phyloP scores from a whole-genome alignment of 2,888 invertebrate species.

The Drosophila cognata region DNA sequence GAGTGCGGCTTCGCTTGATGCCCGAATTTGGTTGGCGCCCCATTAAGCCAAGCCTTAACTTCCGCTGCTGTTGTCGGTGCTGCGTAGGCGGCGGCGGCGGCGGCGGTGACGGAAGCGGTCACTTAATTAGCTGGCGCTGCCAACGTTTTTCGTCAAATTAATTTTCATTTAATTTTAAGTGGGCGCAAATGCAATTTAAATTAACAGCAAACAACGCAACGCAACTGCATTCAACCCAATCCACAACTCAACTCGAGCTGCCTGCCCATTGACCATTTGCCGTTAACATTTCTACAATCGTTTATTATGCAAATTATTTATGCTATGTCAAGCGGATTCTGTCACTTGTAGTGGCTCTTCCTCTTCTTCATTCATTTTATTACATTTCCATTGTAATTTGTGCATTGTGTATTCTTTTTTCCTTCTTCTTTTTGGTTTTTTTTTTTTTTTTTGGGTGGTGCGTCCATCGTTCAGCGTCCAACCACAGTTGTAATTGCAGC shows the following conservation, averaged over 20 bases:
- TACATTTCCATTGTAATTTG: constrained; percentile 32
- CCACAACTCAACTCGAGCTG: constrained; percentile 1
- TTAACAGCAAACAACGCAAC: constrained; percentile 61
- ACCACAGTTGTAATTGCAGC: background rate
- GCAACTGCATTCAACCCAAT: background rate
- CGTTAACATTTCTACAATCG: constrained; percentile 42
- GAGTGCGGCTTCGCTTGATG: constrained; percentile 59
- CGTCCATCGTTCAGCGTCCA: background rate
- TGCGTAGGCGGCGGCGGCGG: constrained; percentile 34
- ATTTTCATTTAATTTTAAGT: constrained; percentile 77
- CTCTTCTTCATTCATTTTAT: constrained; percentile 15
- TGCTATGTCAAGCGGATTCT: constrained; percentile 20
- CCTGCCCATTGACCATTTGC: constrained; percentile 23
- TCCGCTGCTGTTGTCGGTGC: constrained; percentile 50
- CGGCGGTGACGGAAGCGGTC: constrained; percentile 54
- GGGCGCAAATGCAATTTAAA: constrained; percentile 79
- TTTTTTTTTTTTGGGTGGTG: constrained; percentile 3
- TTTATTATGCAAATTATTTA: constrained; percentile 49
- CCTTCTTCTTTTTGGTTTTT: background rate
- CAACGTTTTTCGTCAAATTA: constrained; percentile 64
- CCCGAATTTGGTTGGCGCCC: constrained; percentile 62
- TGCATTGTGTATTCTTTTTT: background rate
- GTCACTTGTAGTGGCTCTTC: background rate
- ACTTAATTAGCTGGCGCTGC: constrained; percentile 62
- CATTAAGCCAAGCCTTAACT: constrained; percentile 73